A percentile compares a stretch with the other conserved stretches of the same genome.
Evolutionary conservation across 1,140 invertebrate species (phyloP).

Genomic region (Octopus bimaculoides): DNA sequence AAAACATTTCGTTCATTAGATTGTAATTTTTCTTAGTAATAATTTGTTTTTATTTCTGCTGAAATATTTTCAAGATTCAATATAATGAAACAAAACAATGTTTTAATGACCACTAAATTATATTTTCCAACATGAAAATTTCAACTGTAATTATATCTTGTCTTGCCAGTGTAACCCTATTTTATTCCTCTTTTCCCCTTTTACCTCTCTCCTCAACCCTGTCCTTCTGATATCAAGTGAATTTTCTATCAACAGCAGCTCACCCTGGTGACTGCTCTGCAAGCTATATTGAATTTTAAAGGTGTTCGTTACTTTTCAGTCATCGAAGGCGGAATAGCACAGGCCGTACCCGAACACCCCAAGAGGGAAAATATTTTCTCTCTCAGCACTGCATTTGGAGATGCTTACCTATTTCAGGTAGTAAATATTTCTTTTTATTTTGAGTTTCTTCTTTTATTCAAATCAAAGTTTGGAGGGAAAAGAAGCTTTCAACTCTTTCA

Average conservation of each 20-base stretch:
- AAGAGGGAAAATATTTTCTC: slow-evolving; percentile 98
- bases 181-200: background rate
- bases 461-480: no score
- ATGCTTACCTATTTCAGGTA: slow-evolving; percentile 96
- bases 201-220: background rate
- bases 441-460: no score
- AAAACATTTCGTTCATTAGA: no score
- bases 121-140: no score
- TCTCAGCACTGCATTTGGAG: slow-evolving; percentile 94
- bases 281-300: slow-evolving; percentile 11
- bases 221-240: background rate
- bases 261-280: slow-evolving; percentile 3
- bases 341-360: slow-evolving; percentile 96
- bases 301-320: slow-evolving; percentile 41
- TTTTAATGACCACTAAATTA: no score
- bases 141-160: no score
- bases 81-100: no score
- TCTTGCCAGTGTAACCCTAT: background rate
- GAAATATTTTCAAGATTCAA: no score
- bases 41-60: no score
- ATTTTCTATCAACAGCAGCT: background rate
- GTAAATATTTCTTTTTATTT: background rate
- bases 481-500: no score
- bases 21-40: no score
- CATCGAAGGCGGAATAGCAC: slow-evolving; percentile 94